Base-by-base conservation (phyloP, 2,797 vertebrate genomes). In the Taenioides sp. region DNA sequence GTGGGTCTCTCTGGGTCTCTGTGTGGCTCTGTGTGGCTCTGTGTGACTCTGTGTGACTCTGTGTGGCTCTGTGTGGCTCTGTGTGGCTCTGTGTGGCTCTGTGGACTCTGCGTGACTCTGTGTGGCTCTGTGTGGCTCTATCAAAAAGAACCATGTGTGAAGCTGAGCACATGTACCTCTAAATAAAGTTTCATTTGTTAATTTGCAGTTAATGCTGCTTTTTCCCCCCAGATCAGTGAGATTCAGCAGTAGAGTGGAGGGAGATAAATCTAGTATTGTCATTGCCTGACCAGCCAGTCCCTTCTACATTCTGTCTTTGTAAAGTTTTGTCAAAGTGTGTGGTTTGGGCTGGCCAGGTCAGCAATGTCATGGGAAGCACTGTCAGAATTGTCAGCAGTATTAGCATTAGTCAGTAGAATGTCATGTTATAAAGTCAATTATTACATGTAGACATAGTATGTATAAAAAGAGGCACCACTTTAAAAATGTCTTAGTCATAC, bases 1-100 rank as follows among this genome's bases (percentile, higher is more conserved):
- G 25, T 31, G 28, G 0, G 0, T 2, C 6, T 10, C 55, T 55
- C 60, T 17, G 43, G 16, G 25, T 25, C 16, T 14, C 67, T 40
- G 60, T 17, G 27, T 54, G 65, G 23, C 58, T 12, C 67, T 40
- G 63, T 17, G 27, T 54, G 65, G 27, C 58, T 12, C 27, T 70
- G 25, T 12, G 43, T n/a, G 25, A 22, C 16, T 14, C 65, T 49
- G 65, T 17, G 27, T 40, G 62, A 34, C 49, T 12, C 65, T 49
- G 65, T 17, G 27, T 54, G 65, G 27, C 54, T 12, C 22, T 71
- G 25, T 31, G 28, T 31, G 28, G 28, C 28, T 2, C 28, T 31
- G 28, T 31, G 28, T 2, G 28, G 28, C 6, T 10, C 55, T 55
- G 63, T 17, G 43, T 18, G 22, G 28, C 12, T 14, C 67, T 40